A percentile compares a stretch with the other conserved stretches of the same genome.
Evolutionary conservation across 2,797 vertebrate genomes (phyloP).

Genomic region (Diplodus sargus): DNA sequence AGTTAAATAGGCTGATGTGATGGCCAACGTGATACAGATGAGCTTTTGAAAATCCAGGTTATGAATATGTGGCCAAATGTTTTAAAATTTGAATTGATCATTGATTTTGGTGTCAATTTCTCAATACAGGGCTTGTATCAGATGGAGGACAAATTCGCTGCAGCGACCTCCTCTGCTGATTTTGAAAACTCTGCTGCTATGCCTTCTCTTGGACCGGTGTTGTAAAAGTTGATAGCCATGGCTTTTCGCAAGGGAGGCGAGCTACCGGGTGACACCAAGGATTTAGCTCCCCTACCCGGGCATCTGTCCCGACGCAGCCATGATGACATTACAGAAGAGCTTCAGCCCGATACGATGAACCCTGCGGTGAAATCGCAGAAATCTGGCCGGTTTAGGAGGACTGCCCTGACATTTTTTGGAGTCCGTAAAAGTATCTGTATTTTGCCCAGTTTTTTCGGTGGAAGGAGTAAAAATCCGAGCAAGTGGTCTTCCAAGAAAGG

Average conservation of each 20-base stretch:
- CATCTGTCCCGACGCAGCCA: slow-evolving; percentile 56
- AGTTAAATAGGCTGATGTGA: background rate
- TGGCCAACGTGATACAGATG: background rate
- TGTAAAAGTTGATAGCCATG: slow-evolving; percentile 81
- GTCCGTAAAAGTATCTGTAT: slow-evolving; percentile 95
- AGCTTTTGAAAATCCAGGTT: background rate
- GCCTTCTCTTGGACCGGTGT: slow-evolving; percentile 48
- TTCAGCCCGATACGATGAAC: slow-evolving; percentile 64
- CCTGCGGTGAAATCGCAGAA: slow-evolving; percentile 80
- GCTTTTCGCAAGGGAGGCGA: slow-evolving; percentile 80
- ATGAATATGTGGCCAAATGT: slow-evolving; percentile 1
- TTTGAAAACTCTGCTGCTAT: slow-evolving; percentile 43
- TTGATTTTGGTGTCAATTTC: slow-evolving; percentile 47
- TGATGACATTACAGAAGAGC: slow-evolving; percentile 71
- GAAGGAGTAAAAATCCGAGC: slow-evolving; percentile 87
- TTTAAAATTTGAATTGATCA: background rate
- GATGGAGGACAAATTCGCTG: slow-evolving; percentile 57
- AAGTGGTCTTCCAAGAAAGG: slow-evolving; percentile 89
- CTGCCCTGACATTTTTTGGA: slow-evolving; percentile 94
- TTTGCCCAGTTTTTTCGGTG: slow-evolving; percentile 94
- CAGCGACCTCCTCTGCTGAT: slow-evolving; percentile 42
- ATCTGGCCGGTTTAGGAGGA: slow-evolving; percentile 91
- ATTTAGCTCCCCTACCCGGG: slow-evolving; percentile 54
- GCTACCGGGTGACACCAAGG: slow-evolving; percentile 65
- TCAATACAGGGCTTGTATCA: slow-evolving; percentile 52